Base-by-base conservation (phyloP, 2,888 invertebrate genomes). In the Nomada flava region DNA sequence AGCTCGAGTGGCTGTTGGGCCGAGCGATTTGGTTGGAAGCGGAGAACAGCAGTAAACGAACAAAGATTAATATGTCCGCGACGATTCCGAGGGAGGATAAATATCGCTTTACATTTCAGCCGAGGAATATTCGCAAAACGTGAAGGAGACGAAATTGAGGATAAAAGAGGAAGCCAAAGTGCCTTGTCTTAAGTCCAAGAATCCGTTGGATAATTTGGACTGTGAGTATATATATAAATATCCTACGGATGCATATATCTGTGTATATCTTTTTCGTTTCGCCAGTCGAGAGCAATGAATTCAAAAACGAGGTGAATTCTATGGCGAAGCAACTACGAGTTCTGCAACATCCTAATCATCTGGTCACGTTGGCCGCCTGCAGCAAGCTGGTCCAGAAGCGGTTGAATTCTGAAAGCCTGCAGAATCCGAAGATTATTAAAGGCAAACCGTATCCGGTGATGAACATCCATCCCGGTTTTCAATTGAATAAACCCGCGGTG, bases 1-100 rank as follows among this genome's bases (percentile, higher is more conserved):
- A 97, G 86, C 92, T 98, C 0, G 97, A 98, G 87, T 98, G 98
- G 98, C 93, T 99, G 26, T 93, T 98, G 0, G 97, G 97, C 0
- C 96, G 97, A 92, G 98, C 98, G 42, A 95, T 98, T 9, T 95
- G 97, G 92, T 95, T 97, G 73, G 98, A 98, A 92, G 98, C 97
- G 93, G 96, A 96, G 26, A 98, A 98, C 91, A 96, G 97, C 94
- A 95, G 97, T 97, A 94, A 92, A 67, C 72, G 36, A 55, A 76
- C 26, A 4, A 47, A 2, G 20, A 20, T n/a, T 20, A 29, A 36
- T 36, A 4, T 11, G 42, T 47, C 50, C 15, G 13, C 13, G 9
- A 26, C 9, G 18, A 29, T 44, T 23, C 42, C 47, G 15, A 2
- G 1, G 42, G 11, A 18, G 36, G 20, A 2, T 29, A 57, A 64